phyloP scores from a whole-genome alignment of 2,797 vertebrate species.

The Xiphorhynchus erythropygius region DNA sequence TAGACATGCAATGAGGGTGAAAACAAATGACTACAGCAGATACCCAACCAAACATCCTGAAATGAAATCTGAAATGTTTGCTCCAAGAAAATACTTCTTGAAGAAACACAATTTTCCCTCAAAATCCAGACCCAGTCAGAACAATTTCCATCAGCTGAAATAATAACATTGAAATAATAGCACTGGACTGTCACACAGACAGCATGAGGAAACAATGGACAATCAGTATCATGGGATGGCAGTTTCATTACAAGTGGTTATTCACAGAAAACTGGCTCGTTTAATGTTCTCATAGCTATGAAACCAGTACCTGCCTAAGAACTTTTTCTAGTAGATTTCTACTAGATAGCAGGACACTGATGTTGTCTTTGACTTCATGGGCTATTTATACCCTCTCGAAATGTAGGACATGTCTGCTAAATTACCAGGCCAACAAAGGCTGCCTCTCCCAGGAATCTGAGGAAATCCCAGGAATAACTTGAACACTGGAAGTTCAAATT shows the following conservation, averaged over 20 bases:
- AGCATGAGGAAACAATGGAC: neutral
- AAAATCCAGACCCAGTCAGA: neutral
- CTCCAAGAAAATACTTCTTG: neutral
- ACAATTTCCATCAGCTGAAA: neutral
- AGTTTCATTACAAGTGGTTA: neutral
- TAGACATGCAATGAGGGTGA: neutral
- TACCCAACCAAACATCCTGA: neutral
- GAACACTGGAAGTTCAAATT: neutral
- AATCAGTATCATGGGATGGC: neutral
- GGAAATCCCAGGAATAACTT: neutral
- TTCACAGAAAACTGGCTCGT: neutral
- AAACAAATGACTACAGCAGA: neutral
- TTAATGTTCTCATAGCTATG: neutral
- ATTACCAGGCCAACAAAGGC: neutral
- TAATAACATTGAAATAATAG: neutral
- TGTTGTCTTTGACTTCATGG: neutral
- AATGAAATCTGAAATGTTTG: neutral
- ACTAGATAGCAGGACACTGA: neutral
- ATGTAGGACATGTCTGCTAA: neutral
- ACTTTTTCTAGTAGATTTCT: neutral
- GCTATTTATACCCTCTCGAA: neutral
- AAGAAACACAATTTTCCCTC: neutral
- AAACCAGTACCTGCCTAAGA: neutral
- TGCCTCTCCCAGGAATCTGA: neutral
- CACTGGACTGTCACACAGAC: neutral